Evolutionary conservation across 1,140 invertebrate genomes (phyloP), one percentile per base, ranked within the genome.

Genomic region (Ephestia elutella): DNA sequence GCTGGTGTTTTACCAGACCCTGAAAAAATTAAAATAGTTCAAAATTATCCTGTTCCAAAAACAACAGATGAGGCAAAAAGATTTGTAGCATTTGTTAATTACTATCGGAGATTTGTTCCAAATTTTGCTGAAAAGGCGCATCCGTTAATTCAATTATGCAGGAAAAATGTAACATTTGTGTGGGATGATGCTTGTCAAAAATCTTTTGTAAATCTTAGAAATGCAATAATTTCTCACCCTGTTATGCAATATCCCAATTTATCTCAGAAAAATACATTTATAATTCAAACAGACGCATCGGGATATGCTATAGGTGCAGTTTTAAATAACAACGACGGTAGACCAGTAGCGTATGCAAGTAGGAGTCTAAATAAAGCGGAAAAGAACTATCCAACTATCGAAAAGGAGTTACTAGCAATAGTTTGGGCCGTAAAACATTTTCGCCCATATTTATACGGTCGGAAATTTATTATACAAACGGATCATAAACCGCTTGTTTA

Each of bases 401-500:
- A 78, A 60, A 78, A 75, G 55, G 67, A 80, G 54, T 49, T 79
- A 13, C 20, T 75, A 13, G 61, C 65, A 18, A 73, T 76, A 59
- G 63, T n/a, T n/a, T n/a, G n/a, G n/a, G n/a, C n/a, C n/a, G n/a
- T n/a, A n/a, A n/a, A n/a, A n/a, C n/a, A n/a, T 63, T 70, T 70
- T 57, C 50, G 60, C 17, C 68, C 64, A 2, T 70, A 70, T 54
- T 13, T 64, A 13, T 70, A 55, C 60, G 62, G 60, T 4, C 60
- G 28, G 59, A 25, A 20, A 4, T 68, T 68, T 58, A 63, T n/a
- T 13, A 63, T 90, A 17, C 49, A 74, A 49, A 90, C 89, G 0
- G 89, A 90, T 53, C 87, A 90, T 59, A 74, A 77, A 58, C 69
- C 80, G 0, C 19, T 70, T 35, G 20, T 73, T 10, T 68, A 65